These are phyloP conservation scores for Petrocephalus microphthalmus DNA, from an alignment of 2,113 vertebrate species.

Conservation along the genomic window DNA sequence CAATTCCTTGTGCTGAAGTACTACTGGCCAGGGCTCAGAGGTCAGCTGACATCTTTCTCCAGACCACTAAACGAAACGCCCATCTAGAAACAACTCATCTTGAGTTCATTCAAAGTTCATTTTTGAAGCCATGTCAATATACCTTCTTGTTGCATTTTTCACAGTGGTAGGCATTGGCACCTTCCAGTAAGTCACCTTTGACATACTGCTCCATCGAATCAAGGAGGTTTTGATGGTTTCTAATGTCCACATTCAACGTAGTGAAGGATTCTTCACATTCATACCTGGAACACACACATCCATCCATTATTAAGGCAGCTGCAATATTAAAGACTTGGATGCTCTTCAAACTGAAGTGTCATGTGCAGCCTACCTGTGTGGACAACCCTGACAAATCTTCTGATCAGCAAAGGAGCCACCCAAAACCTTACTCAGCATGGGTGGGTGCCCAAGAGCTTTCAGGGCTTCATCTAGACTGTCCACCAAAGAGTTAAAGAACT, in stretches of 20 bases:
- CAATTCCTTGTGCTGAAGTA: neutral
- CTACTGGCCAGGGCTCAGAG: neutral
- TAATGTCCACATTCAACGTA: constrained; percentile 97
- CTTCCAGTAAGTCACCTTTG: constrained; percentile 96
- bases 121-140: constrained; percentile 20
- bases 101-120: neutral
- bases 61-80: neutral
- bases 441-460: constrained; percentile 92
- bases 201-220: constrained; percentile 99
- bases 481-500: constrained; percentile 98
- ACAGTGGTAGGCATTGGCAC: constrained; percentile 98
- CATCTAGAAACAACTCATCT: neutral
- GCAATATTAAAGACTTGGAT: too few relatives aligned
- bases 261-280: constrained; percentile 99
- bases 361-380: constrained; percentile 76
- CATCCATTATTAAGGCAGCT: neutral
- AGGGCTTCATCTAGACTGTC: constrained; percentile 98
- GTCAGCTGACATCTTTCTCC: neutral
- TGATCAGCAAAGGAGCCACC: constrained; percentile 98
- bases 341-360: neutral
- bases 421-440: constrained; percentile 96
- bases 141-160: constrained; percentile 99
- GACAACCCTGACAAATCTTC: constrained; percentile 98
- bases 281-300: constrained; percentile 65
- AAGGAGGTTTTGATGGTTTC: constrained; percentile 97